These are phyloP conservation scores for Rhagophthalmus giganteus DNA, from an alignment of 2,888 invertebrate genomes.

Conservation along the genomic window DNA sequence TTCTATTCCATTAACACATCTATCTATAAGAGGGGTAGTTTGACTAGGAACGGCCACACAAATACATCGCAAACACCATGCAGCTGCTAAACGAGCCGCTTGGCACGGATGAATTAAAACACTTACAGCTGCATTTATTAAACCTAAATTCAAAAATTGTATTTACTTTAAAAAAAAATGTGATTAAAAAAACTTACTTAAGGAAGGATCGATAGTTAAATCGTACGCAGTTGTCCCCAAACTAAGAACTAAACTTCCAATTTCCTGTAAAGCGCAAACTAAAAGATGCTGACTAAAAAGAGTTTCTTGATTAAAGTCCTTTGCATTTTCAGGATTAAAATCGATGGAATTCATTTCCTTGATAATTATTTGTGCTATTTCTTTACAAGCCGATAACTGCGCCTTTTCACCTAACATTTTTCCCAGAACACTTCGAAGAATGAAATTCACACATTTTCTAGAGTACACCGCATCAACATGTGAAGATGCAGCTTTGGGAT, in stretches of 20 bases:
- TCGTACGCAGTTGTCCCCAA: conserved; percentile 95
- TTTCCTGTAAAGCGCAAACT: conserved; percentile 92
- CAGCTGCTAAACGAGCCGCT: conserved; percentile 90
- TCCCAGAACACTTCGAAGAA: conserved; percentile 87
- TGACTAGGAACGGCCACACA: conserved; percentile 94
- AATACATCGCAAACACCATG: conserved; percentile 91
- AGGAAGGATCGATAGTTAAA: conserved; percentile 83
- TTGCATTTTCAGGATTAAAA: conserved; percentile 89
- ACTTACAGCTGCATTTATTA: conserved; percentile 76
- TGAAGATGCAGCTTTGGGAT: conserved; percentile 92
- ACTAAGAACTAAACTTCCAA: conserved; percentile 85
- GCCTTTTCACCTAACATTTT: conserved; percentile 96
- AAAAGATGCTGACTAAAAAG: conserved; percentile 87
- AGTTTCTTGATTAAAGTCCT: conserved; percentile 89
- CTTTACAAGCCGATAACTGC: conserved; percentile 92
- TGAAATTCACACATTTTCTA: conserved; percentile 95
- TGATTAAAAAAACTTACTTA: conserved; percentile 60
- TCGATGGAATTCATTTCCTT: conserved; percentile 96
- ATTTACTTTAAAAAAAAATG: conserved; percentile 3
- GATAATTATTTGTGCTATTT: conserved; percentile 86
- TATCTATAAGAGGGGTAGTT: conserved; percentile 90
- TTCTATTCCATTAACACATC: conserved; percentile 85
- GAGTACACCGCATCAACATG: conserved; percentile 98
- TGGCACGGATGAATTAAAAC: conserved; percentile 93
- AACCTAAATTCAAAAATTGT: too few species aligned